phyloP scores from a whole-genome alignment of 64 coral and sea anemone genomes.

The Acropora tenuis region DNA sequence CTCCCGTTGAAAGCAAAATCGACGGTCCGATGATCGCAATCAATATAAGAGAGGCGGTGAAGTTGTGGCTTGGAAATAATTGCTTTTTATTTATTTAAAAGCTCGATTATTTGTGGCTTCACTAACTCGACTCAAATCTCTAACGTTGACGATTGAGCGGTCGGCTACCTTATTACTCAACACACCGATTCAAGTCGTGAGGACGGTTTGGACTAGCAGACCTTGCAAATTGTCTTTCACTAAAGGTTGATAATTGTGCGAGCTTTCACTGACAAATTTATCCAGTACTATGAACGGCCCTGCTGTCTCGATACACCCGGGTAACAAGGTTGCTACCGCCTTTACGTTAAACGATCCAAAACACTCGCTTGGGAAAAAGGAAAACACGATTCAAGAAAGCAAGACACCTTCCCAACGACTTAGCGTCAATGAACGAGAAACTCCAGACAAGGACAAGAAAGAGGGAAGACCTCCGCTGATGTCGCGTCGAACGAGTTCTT shows the following conservation, averaged over 20 bases:
- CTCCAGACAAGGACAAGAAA: not conserved
- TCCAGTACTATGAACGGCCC: constrained; percentile 11
- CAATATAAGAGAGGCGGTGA: constrained; percentile 4
- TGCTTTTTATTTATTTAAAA: not conserved
- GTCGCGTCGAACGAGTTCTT: constrained; percentile 26
- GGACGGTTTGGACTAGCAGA: not conserved
- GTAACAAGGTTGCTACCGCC: constrained; percentile 11
- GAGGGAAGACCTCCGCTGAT: not conserved
- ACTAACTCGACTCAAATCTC: not conserved
- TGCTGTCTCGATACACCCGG: not conserved
- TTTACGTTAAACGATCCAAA: constrained; percentile 1
- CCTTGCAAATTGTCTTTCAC: not conserved
- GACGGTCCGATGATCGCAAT: constrained; percentile 3
- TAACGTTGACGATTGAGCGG: not conserved
- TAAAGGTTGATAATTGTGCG: not conserved
- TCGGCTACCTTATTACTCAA: not conserved
- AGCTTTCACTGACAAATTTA: not conserved
- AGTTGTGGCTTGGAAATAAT: not conserved
- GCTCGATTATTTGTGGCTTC: not conserved
- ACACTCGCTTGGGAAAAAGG: not conserved
- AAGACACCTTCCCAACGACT: not conserved
- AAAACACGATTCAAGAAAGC: not conserved
- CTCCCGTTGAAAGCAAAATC: not conserved
- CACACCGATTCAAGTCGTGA: not conserved
- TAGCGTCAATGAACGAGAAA: not conserved